Percentiles rank a stretch among this genome's conserved stretches.
These are phyloP conservation scores for Habroteleia sp. DNA, from an alignment of 2,888 invertebrate genomes.

Conservation along the genomic window DNA sequence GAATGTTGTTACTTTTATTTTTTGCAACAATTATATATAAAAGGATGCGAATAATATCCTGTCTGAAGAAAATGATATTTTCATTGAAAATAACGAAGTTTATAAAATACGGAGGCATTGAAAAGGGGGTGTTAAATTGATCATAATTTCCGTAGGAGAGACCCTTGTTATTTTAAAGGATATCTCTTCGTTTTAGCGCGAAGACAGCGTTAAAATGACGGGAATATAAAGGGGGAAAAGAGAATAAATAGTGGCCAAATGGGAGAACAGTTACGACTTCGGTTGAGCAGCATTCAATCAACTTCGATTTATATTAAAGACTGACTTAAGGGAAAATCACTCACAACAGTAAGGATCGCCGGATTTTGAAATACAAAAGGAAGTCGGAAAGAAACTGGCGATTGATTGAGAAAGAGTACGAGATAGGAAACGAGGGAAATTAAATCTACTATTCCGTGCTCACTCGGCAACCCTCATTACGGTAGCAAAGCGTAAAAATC, in stretches of 20 bases:
- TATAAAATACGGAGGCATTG: too few species aligned
- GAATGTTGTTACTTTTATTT: too few species aligned
- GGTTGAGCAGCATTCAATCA: slow-evolving; percentile 46
- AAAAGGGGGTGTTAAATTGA: too few species aligned
- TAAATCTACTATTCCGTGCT: slow-evolving; percentile 61
- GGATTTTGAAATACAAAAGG: slow-evolving; percentile 51
- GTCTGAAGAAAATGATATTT: too few species aligned
- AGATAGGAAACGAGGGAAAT: slow-evolving; percentile 61
- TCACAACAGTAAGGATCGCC: slow-evolving; percentile 55
- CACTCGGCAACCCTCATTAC: slow-evolving; percentile 69
- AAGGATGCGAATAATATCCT: too few species aligned
- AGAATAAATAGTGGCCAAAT: slow-evolving; percentile 50
- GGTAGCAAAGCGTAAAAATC: slow-evolving; percentile 70
- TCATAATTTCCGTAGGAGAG: not conserved
- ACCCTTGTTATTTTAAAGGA: slow-evolving; percentile 32
- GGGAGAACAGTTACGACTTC: slow-evolving; percentile 27
- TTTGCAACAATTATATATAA: too few species aligned
- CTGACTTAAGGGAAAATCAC: slow-evolving; percentile 61
- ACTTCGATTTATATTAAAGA: slow-evolving; percentile 67
- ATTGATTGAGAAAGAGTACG: slow-evolving; percentile 61
- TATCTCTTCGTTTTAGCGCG: slow-evolving; percentile 2
- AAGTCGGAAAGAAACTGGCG: slow-evolving; percentile 54
- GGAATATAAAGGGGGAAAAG: slow-evolving; percentile 10
- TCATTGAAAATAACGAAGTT: too few species aligned
- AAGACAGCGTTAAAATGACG: slow-evolving; percentile 38